Percentiles rank a stretch among this genome's conserved stretches.
phyloP scores from a whole-genome alignment of 2,797 vertebrate species.

The Choloepus didactylus region DNA sequence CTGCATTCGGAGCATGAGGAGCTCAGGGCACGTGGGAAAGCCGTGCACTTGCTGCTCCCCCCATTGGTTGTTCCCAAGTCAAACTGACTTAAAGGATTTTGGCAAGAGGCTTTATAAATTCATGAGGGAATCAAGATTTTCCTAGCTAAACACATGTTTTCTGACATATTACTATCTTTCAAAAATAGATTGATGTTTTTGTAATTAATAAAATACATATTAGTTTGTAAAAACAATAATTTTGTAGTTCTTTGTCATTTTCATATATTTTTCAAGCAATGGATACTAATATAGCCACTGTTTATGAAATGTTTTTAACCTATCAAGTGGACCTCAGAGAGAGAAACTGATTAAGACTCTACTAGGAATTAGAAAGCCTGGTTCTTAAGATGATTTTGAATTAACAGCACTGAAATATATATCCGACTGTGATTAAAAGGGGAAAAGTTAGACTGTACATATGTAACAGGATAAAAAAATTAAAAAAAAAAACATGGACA shows the following conservation, averaged over 20 bases:
- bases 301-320: neutral
- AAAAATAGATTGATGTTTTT: neutral
- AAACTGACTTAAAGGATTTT: too few relatives aligned
- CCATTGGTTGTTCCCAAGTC: neutral
- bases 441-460: too few relatives aligned
- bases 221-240: neutral
- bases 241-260: neutral
- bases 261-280: neutral
- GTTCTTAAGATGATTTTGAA: neutral
- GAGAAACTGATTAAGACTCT: neutral
- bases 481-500: too few relatives aligned
- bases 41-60: neutral
- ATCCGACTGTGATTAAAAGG: too few relatives aligned
- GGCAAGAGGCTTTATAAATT: neutral
- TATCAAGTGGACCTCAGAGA: neutral
- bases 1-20: accelerated
- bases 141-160: too few relatives aligned
- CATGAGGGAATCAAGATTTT: neutral
- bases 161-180: too few relatives aligned
- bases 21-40: neutral
- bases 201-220: neutral
- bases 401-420: too few relatives aligned
- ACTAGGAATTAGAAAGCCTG: neutral
- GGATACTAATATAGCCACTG: too few relatives aligned
- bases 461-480: too few relatives aligned